Evolutionary conservation across 2,888 invertebrate species (phyloP).

Genomic region (Holacanthella duospinosa): DNA sequence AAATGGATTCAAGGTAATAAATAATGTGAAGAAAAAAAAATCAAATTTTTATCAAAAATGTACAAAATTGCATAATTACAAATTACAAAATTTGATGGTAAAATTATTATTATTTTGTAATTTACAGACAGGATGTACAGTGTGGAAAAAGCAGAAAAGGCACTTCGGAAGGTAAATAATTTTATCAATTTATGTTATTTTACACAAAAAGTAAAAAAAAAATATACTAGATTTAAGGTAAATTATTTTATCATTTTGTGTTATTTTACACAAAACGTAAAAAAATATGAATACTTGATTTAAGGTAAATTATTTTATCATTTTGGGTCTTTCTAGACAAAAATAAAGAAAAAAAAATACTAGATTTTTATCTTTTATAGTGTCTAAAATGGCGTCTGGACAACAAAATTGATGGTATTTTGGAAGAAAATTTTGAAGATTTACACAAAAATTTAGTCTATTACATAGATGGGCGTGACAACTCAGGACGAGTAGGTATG

Average conservation of each 20-base stretch:
- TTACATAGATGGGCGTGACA: conserved; percentile 1
- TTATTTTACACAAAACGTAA: too few relatives aligned
- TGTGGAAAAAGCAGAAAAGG: neutral
- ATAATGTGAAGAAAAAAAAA: too few relatives aligned
- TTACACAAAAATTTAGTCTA: neutral
- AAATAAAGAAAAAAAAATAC: too few relatives aligned
- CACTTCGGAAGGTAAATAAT: neutral
- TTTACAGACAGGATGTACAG: neutral
- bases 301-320: too few relatives aligned
- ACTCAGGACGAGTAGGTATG: neutral
- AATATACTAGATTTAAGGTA: too few relatives aligned
- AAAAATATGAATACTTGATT: too few relatives aligned
- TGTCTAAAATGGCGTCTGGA: neutral
- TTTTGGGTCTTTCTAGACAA: too few relatives aligned
- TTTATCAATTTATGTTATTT: too few relatives aligned
- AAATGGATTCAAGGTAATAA: conserved; percentile 8
- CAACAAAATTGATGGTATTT: neutral
- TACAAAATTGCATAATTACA: too few relatives aligned
- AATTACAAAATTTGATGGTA: neutral
- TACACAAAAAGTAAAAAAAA: too few relatives aligned
- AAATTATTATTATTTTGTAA: neutral
- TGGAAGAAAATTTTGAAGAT: neutral
- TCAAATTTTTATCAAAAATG: neutral
- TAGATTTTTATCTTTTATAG: too few relatives aligned
- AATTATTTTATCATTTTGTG: too few relatives aligned